Evolutionary conservation across 1,140 invertebrate genomes (phyloP).

Genomic region (Drosophila subpulchrella): DNA sequence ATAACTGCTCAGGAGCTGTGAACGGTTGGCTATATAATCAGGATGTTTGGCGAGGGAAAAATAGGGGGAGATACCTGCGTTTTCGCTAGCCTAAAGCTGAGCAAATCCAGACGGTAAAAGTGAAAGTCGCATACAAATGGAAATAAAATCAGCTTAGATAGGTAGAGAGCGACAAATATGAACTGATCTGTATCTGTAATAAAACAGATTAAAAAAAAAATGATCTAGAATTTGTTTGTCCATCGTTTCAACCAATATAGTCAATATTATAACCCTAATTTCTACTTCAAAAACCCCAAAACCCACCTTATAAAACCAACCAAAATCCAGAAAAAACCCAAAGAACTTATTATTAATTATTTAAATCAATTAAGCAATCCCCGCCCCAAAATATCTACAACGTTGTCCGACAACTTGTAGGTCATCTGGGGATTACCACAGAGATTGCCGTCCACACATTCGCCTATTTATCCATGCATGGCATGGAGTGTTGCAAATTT

Average conservation of each 20-base stretch:
- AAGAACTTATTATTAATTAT: constrained; percentile 8
- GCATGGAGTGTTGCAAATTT: constrained; percentile 34
- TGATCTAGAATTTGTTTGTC: too few species aligned
- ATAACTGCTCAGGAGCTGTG: constrained; percentile 56
- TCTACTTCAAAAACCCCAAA: too few species aligned
- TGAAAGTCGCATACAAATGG: not conserved
- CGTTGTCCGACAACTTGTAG: constrained; percentile 41
- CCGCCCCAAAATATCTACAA: constrained; percentile 7
- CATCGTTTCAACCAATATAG: too few species aligned
- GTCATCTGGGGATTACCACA: constrained; percentile 37
- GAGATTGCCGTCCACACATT: constrained; percentile 34
- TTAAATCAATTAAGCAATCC: constrained; percentile 28
- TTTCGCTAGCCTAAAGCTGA: constrained; percentile 23
- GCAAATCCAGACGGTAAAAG: constrained; percentile 5
- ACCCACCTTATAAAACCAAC: too few species aligned
- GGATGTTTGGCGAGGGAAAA: not conserved
- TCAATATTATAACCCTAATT: too few species aligned
- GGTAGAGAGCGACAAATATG: not conserved
- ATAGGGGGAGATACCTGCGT: constrained; percentile 1
- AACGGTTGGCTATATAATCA: constrained; percentile 34
- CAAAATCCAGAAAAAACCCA: too few species aligned
- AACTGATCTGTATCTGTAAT: not conserved
- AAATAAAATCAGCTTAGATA: not conserved
- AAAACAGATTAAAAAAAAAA: not conserved
- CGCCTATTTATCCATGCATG: constrained; percentile 41